Conservation (phyloP, 2,113 vertebrate species). For the Zapus hudsonius region DNA sequence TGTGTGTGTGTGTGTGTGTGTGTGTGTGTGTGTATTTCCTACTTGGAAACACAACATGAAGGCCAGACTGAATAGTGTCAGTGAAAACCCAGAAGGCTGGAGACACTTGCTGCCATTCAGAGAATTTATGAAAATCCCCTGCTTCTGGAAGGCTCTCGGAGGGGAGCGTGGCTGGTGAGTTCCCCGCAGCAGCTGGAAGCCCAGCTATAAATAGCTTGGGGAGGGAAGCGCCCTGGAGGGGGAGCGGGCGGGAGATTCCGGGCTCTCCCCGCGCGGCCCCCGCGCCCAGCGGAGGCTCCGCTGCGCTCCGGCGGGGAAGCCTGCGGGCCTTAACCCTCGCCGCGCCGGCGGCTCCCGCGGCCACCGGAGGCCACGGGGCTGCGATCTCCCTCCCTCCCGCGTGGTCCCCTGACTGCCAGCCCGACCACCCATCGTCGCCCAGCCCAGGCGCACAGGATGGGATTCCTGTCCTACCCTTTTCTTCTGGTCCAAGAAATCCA, state of each 20-base stretch:
- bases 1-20: not conserved
- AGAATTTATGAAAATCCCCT: conserved; percentile 63
- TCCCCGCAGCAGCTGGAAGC: conserved; percentile 62
- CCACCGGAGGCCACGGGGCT: not conserved
- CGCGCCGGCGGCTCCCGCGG: not conserved
- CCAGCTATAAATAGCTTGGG: conserved; percentile 72
- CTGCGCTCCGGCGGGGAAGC: conserved; percentile 60
- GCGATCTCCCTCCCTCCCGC: not conserved
- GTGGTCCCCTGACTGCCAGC: no score
- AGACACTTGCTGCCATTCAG: conserved; percentile 59
- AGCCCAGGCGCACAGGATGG: no score
- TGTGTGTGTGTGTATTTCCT: not conserved
- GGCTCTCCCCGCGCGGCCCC: conserved; percentile 27
- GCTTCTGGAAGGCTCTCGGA: conserved; percentile 10
- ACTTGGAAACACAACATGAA: not conserved
- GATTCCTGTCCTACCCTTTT: not conserved
- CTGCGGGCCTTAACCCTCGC: conserved; percentile 49
- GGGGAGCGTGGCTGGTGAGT: not conserved
- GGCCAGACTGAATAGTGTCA: not conserved
- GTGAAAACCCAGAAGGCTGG: conserved; percentile 41
- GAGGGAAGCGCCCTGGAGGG: conserved; percentile 42
- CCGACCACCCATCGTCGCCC: not conserved
- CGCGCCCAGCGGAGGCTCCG: no score
- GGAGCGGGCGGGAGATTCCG: conserved; percentile 66
- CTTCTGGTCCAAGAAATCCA: not conserved